Evolutionary conservation across 2,888 invertebrate species (phyloP), one percentile per base, ranked within the genome.

Genomic region (Anagyrus pseudococci): DNA sequence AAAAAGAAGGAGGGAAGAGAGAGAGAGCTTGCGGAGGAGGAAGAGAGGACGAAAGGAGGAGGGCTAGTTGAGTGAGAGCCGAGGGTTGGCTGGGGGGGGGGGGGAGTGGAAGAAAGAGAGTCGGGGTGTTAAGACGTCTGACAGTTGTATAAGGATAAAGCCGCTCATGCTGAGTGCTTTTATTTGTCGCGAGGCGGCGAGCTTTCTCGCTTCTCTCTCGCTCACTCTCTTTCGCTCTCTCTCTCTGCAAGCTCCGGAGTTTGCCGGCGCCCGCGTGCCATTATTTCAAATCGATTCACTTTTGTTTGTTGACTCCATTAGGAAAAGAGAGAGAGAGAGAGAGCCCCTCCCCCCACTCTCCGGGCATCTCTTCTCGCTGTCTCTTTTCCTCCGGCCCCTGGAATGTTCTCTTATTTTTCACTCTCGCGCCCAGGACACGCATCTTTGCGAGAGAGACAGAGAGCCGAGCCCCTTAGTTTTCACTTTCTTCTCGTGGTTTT

Each of bases 231-330:
- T 58, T 40, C 49, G 61, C 61, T 41, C 49, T 19, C 15, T 52
- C 59, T 40, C 49, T 58, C 61, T 58, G 64, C 54, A n/a, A 52
- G 59, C 59, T 64, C 69, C 70, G 43, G 15, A 43, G 43, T 17
- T 43, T 43, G 43, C 43, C 4, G 4, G 6, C 71, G 70, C 66
- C 72, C 71, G 74, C 73, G 71, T 72, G 73, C 75, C 74, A 75
- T 77, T 77, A 76, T 76, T 77, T 77, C 75, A 77, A 73, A 77
- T 77, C 76, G 74, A 75, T 77, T 77, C 77, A 73, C 76, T 77
- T 76, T 76, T 75, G 76, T 77, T 77, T 76, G 77, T 77, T 77
- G 76, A 76, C 75, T 76, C 77, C 76, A 77, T 77, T 77, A 77
- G 75, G 69, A 43, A n/a, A n/a, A n/a, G n/a, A n/a, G n/a, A n/a